These are phyloP conservation scores for human (Homo sapiens) DNA, from an alignment of 2,113 vertebrate genomes.

Conservation along the genomic window DNA sequence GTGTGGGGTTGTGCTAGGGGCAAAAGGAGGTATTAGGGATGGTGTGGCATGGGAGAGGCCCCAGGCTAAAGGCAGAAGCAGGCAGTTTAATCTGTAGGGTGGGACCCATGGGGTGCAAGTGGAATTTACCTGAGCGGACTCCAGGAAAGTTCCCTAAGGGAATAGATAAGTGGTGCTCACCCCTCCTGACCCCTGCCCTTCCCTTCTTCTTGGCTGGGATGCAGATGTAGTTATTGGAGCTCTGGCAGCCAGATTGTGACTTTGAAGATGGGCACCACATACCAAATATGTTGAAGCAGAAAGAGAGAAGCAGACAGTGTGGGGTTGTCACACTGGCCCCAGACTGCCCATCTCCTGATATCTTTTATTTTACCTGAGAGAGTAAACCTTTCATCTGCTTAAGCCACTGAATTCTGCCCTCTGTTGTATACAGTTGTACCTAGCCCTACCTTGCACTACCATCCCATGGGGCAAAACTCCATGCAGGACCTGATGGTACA, in stretches of 20 bases:
- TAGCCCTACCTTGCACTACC: background rate
- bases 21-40: too few relatives aligned
- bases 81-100: background rate
- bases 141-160: background rate
- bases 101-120: fast-evolving
- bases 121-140: background rate
- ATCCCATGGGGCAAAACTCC: too few relatives aligned
- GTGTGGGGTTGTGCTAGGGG: too few relatives aligned
- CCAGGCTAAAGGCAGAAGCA: background rate
- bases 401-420: too few relatives aligned
- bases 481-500: background rate
- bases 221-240: background rate
- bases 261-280: background rate
- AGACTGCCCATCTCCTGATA: background rate
- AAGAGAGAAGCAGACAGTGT: background rate
- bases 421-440: background rate
- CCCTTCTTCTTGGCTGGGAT: background rate
- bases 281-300: background rate
- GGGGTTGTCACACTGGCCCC: background rate
- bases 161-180: background rate
- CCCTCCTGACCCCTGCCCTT: background rate
- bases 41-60: too few relatives aligned
- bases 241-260: background rate
- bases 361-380: background rate
- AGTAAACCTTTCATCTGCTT: background rate